Base-by-base conservation (phyloP, 2,888 invertebrate genomes). In the Rhynchonema sp. region DNA sequence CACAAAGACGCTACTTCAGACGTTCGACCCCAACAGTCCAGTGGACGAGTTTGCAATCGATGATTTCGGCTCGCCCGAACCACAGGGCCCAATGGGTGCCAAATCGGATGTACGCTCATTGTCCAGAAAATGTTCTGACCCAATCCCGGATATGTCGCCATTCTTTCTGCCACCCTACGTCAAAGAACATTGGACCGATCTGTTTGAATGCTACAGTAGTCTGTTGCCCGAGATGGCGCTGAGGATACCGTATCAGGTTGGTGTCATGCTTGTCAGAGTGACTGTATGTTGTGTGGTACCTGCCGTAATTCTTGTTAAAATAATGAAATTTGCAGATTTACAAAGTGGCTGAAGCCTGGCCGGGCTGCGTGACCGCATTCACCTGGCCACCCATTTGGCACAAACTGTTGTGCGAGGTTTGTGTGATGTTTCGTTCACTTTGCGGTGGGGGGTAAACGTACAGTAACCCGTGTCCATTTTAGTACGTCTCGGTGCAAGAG, bases 151-250 rank as follows among this genome's bases (percentile, higher is more conserved):
- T 72, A 89, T 92, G 85, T 86, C 87, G 6, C 92, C 92, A 17
- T 87, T 96, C 77, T 94, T 94, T 78, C 67, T 76, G 62, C 68
- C 28, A 65, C 89, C 88, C 72, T 91, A 91, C 70, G 85, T 92
- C 46, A 90, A 89, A 75, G 84, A 85, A 58, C 88, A 90, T 74
- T 84, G 86, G 0, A 84, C 86, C 0, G 92, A 94, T 72, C 85
- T 94, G 38, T 91, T 96, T 73, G 87, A 90, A 72, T 86, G 87
- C 63, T 92, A 91, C 74, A 87, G 88, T 17, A 87, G 88, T 65
- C 79, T 94, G n/a, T 78, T 96, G 28, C 91, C 94, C 59, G 94
- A 96, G 78, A 87, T 94, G 82, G 86, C 88, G 0, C 79, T 94
- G 17, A 81, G 92, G 26, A 78, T 96, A 60, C 92, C 94, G 0